Evolutionary conservation across 2,113 vertebrate genomes (phyloP).

Genomic region (Atherinomorus stipes): DNA sequence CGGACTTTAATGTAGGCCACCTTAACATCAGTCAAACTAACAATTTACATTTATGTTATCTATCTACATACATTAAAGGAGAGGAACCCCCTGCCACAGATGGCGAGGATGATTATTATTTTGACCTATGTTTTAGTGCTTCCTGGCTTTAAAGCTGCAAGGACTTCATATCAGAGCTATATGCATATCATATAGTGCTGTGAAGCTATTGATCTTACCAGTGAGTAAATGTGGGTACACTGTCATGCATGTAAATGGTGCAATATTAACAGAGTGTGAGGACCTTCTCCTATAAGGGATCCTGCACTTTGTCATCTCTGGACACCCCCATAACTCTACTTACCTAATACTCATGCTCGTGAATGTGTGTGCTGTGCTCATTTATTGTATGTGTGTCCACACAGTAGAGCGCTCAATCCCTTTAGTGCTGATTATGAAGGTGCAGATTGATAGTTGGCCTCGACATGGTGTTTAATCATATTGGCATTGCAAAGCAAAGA

Average conservation of each 20-base stretch:
- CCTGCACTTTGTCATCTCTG: slow-evolving; percentile 67
- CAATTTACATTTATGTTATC: slow-evolving; percentile 45
- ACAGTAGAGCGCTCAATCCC: slow-evolving; percentile 60
- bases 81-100: slow-evolving; percentile 18
- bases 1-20: slow-evolving; percentile 68
- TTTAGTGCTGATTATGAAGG: slow-evolving; percentile 77
- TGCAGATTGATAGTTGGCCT: slow-evolving; percentile 76
- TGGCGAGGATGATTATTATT: slow-evolving; percentile 40
- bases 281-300: slow-evolving; percentile 56
- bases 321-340: slow-evolving; percentile 64
- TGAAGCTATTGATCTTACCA: slow-evolving; percentile 48
- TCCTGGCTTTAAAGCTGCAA: slow-evolving; percentile 45
- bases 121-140: slow-evolving; percentile 48
- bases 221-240: slow-evolving; percentile 50
- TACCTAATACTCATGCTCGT: slow-evolving; percentile 31
- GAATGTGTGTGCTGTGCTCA: slow-evolving; percentile 29
- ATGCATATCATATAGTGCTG: slow-evolving; percentile 17
- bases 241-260: slow-evolving; percentile 66
- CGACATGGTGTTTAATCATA: slow-evolving; percentile 73
- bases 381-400: slow-evolving; percentile 20
- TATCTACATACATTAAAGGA: slow-evolving; percentile 9
- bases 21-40: slow-evolving; percentile 65
- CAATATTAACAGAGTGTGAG: slow-evolving; percentile 55
- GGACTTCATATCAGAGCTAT: slow-evolving; percentile 31
- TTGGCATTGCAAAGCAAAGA: slow-evolving; percentile 69